Percentiles rank a stretch among this genome's conserved stretches.
Evolutionary conservation across 2,888 invertebrate genomes (phyloP).

Genomic region (Ceriagrion tenellum): DNA sequence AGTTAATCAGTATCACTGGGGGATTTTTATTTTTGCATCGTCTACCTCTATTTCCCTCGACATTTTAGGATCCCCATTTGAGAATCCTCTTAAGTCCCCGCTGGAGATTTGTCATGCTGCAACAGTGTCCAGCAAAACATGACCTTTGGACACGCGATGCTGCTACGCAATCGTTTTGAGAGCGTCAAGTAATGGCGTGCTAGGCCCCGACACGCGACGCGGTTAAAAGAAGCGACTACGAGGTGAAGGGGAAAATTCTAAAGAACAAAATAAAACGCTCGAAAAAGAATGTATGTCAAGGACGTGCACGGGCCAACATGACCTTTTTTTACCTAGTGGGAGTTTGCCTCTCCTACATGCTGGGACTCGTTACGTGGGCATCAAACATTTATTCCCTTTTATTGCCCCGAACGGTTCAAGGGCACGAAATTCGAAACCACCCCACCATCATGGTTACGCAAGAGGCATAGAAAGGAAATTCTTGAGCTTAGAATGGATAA

Average conservation of each 20-base stretch:
- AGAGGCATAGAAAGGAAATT: neutral
- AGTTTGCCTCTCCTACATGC: neutral
- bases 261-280: neutral
- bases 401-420: neutral
- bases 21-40: too few species aligned
- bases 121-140: neutral
- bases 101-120: neutral
- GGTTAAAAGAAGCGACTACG: neutral
- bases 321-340: neutral
- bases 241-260: neutral
- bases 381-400: neutral
- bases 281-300: constrained; percentile 15
- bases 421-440: neutral
- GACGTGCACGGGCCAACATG: neutral
- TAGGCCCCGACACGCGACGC: neutral
- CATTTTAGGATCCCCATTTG: neutral
- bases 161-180: neutral
- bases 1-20: too few species aligned
- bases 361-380: neutral
- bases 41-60: too few species aligned
- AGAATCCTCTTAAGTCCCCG: neutral
- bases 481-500: neutral
- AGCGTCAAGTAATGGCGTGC: neutral
- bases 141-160: neutral
- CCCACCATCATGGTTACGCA: neutral